Percentiles rank a stretch among this genome's conserved stretches.
phyloP scores from a whole-genome alignment of 2,888 invertebrate genomes.

The Acleris sparsana region DNA sequence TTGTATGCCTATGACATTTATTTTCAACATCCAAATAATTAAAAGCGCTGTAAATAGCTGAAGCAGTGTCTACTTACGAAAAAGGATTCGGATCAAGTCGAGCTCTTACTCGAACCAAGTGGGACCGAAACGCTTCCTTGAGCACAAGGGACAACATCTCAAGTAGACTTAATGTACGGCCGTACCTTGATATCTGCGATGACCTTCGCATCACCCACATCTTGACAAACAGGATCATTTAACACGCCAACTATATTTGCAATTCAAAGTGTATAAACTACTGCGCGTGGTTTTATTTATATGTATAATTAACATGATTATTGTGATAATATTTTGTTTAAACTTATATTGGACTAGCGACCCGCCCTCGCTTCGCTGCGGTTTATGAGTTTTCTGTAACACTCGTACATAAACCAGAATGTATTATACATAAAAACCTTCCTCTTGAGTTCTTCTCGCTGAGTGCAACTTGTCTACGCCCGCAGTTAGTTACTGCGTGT shows the following conservation, averaged over 20 bases:
- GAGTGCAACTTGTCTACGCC: too few relatives aligned
- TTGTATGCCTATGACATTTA: too few relatives aligned
- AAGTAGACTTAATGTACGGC: slow-evolving; percentile 1
- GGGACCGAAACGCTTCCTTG: slow-evolving; percentile 17
- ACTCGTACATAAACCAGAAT: too few relatives aligned
- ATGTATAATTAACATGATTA: neutral
- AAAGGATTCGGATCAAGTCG: slow-evolving; percentile 14
- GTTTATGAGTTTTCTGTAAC: too few relatives aligned
- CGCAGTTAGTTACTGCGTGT: too few relatives aligned
- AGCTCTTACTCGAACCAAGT: slow-evolving; percentile 20
- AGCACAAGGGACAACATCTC: slow-evolving; percentile 26
- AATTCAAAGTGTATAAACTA: slow-evolving; percentile 26
- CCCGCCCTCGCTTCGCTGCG: too few relatives aligned
- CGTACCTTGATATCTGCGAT: slow-evolving; percentile 5
- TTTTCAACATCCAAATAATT: too few relatives aligned
- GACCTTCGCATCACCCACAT: slow-evolving; percentile 28
- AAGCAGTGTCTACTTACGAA: neutral
- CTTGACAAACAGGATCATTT: slow-evolving; percentile 27
- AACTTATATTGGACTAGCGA: too few relatives aligned
- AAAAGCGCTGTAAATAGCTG: too few relatives aligned
- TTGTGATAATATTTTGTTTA: neutral
- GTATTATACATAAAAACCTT: too few relatives aligned
- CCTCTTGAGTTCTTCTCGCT: too few relatives aligned
- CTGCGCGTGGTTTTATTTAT: slow-evolving; percentile 18
- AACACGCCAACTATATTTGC: slow-evolving; percentile 31